Base-by-base conservation (phyloP, 2,888 invertebrate genomes). In the Epicampocera succincta region DNA sequence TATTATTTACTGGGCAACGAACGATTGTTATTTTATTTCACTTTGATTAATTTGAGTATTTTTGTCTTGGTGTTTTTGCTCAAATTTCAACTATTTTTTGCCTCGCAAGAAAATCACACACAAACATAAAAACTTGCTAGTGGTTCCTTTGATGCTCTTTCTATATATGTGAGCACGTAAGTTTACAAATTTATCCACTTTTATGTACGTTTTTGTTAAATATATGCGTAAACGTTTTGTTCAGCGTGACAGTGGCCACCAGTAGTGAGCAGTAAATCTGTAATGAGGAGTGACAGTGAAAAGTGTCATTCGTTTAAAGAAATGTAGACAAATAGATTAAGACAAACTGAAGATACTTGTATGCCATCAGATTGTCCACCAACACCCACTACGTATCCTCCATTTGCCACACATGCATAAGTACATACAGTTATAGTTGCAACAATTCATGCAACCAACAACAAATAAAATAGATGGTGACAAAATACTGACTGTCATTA, bases 401-500 rank as follows among this genome's bases (percentile, higher is more conserved):
- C 33, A 1, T 33, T 3, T 6, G 6, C 29, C 29, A 33, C 29
- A 29, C 13, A 33, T 11, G 56, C 44, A 11, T 9, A 50, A 15
- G 8, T 19, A 17, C 29, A 46, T 15, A 17, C 42, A 50, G 15
- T 29, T 25, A 25, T 25, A 25, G 2, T 25, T 19, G 42, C 19
- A 33, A 60, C 60, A 21, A 40, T 4, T 17, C 29, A 17, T 33
- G 6, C 44, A 69, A n/a, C 56, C 61, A 76, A 63, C 68, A 76
- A 58, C 69, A 76, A 63, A 71, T 65, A 80, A n/a, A n/a, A 74
- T 66, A 69, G 80, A 61, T 76, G 80, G 58, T 80, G 80, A 80
- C 80, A 80, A 80, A 80, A 80, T 54, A 76, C 80, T 72, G 76
- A 72, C 80, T 76, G 76, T 54, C 80, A 61, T 80, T 76, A 80